phyloP scores from a whole-genome alignment of 1,140 invertebrate species.

The Uloborus diversus region DNA sequence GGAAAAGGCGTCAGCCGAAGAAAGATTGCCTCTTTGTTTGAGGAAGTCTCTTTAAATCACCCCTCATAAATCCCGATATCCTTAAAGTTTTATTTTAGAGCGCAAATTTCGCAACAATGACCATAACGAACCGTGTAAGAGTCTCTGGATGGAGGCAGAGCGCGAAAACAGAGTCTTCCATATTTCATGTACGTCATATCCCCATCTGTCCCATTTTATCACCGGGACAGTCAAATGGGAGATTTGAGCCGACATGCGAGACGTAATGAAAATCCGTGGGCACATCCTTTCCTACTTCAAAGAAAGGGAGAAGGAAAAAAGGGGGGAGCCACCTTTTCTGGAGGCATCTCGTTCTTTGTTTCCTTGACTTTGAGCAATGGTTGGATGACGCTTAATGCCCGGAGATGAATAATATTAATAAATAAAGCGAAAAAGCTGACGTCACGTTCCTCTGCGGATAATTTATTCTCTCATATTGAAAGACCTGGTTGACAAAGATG shows the following conservation, averaged over 20 bases:
- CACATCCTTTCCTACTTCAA: background rate
- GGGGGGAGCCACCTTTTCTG: background rate
- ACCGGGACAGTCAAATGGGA: slow-evolving; percentile 23
- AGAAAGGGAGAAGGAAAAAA: background rate
- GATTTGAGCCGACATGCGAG: background rate
- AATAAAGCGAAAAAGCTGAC: background rate
- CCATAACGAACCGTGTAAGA: too few relatives aligned
- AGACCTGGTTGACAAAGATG: slow-evolving; percentile 50
- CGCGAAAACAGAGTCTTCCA: too few relatives aligned
- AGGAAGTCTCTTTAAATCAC: too few relatives aligned
- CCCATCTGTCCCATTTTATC: slow-evolving; percentile 43
- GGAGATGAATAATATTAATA: background rate
- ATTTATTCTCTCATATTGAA: slow-evolving; percentile 51
- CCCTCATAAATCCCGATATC: too few relatives aligned
- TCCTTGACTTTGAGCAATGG: slow-evolving; percentile 48
- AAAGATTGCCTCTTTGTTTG: too few relatives aligned
- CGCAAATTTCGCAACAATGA: too few relatives aligned
- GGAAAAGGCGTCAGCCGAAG: too few relatives aligned
- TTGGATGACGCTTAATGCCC: slow-evolving; percentile 2
- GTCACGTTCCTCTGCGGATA: slow-evolving; percentile 16
- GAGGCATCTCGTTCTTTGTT: slow-evolving; percentile 38
- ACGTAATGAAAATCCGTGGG: slow-evolving; percentile 28
- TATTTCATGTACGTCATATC: too few relatives aligned
- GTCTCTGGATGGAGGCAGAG: too few relatives aligned
- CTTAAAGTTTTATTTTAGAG: too few relatives aligned